Conservation (phyloP, 1,140 invertebrate species). For the Neodiprion lecontei region DNA sequence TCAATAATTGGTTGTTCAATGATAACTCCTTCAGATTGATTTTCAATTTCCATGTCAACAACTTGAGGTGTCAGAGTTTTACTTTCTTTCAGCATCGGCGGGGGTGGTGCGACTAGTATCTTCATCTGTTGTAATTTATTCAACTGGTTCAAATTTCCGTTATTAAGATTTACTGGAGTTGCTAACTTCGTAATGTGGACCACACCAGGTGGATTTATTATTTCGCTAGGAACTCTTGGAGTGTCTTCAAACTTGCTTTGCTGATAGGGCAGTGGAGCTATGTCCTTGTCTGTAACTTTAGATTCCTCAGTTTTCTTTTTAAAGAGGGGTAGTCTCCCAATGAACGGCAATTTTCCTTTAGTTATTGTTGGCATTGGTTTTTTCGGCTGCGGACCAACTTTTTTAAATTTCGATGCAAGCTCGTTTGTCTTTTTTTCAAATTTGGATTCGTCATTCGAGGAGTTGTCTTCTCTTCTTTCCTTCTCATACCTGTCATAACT, state of each 20-base stretch:
- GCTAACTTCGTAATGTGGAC: constrained; percentile 66
- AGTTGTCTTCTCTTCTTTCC: constrained; percentile 48
- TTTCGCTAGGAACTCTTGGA: constrained; percentile 57
- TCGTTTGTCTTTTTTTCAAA: constrained; percentile 59
- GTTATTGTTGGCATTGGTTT: constrained; percentile 38
- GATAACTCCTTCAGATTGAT: constrained; percentile 53
- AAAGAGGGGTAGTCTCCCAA: constrained; percentile 73
- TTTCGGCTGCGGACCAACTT: constrained; percentile 34
- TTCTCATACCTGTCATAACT: constrained; percentile 52
- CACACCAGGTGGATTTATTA: constrained; percentile 62
- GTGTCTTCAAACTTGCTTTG: constrained; percentile 58
- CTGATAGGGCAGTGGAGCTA: constrained; percentile 52
- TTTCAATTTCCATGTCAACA: constrained; percentile 62
- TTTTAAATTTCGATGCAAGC: constrained; percentile 46
- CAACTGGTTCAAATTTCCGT: constrained; percentile 19
- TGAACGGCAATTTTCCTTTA: constrained; percentile 72
- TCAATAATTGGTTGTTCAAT: constrained; percentile 51
- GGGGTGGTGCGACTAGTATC: constrained; percentile 54
- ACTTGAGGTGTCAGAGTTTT: constrained; percentile 41
- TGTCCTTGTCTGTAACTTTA: constrained; percentile 54
- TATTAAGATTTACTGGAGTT: constrained; percentile 45
- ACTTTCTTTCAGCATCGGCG: constrained; percentile 46
- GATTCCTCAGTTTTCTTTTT: constrained; percentile 67
- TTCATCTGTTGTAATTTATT: constrained; percentile 44
- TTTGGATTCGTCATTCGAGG: constrained; percentile 55